These are phyloP conservation scores for Mormoops blainvillei DNA, from an alignment of 2,113 vertebrate genomes.

Conservation along the genomic window DNA sequence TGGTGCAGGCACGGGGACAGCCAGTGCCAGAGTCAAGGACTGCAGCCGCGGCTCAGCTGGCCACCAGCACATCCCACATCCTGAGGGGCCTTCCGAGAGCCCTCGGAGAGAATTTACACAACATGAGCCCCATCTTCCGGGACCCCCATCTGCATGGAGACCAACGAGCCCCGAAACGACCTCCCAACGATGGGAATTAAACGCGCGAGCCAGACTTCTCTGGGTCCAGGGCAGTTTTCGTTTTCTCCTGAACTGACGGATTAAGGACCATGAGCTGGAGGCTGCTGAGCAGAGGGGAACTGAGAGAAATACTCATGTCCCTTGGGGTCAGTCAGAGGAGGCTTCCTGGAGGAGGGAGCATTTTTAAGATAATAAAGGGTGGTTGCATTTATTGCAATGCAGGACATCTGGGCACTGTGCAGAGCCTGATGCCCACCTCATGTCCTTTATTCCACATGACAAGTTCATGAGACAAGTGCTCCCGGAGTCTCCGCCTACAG, in stretches of 20 bases:
- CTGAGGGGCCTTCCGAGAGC: neutral
- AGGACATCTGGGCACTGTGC: accelerated
- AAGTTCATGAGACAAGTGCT: neutral
- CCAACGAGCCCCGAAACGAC: neutral
- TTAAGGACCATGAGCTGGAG: neutral
- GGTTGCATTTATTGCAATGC: neutral
- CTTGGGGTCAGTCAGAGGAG: neutral
- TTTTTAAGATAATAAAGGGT: neutral
- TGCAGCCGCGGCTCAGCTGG: too few relatives aligned
- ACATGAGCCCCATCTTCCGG: neutral
- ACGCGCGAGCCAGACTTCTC: neutral
- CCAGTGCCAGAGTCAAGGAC: neutral
- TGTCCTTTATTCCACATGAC: accelerated
- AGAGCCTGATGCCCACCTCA: accelerated
- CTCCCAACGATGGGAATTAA: neutral
- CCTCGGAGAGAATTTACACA: neutral
- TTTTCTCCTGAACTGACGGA: neutral
- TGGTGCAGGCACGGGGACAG: neutral
- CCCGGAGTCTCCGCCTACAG: neutral
- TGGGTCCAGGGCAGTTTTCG: neutral
- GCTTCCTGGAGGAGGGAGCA: neutral
- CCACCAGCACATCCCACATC: accelerated
- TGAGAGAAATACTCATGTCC: too few relatives aligned
- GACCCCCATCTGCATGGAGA: neutral
- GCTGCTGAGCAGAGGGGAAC: neutral